phyloP scores from a whole-genome alignment of 1,140 invertebrate species.

The Platyura marginata region DNA sequence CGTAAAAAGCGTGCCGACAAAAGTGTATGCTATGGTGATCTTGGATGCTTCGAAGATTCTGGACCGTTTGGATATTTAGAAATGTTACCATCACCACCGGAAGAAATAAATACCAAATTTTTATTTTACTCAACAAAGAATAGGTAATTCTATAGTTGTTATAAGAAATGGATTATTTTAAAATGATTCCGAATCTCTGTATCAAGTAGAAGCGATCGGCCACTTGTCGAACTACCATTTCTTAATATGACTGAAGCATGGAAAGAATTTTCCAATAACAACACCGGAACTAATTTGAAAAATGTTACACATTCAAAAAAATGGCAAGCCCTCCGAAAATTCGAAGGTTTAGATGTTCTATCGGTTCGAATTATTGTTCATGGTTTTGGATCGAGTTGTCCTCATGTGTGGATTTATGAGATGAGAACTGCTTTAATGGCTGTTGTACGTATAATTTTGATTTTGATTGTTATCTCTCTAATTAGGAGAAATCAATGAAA shows the following conservation, averaged over 20 bases:
- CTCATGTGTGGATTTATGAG: constrained; percentile 80
- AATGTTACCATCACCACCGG: constrained; percentile 70
- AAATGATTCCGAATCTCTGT: background rate
- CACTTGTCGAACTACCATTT: constrained; percentile 43
- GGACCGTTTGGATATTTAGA: constrained; percentile 83
- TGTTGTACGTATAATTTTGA: constrained; percentile 40
- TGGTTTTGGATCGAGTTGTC: constrained; percentile 81
- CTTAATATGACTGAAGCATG: constrained; percentile 42
- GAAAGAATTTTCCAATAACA: constrained; percentile 37
- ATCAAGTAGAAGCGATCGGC: constrained; percentile 32
- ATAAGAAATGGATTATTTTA: background rate
- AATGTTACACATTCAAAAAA: background rate
- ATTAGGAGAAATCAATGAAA: background rate
- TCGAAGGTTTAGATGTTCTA: constrained; percentile 21
- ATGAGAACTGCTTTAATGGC: constrained; percentile 79
- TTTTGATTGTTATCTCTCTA: background rate
- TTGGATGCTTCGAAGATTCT: constrained; percentile 87
- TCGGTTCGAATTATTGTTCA: constrained; percentile 84
- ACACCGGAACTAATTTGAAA: constrained; percentile 4
- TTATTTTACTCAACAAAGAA: constrained; percentile 41
- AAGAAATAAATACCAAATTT: constrained; percentile 71
- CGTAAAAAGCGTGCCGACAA: constrained; percentile 43
- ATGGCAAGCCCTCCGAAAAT: constrained; percentile 11
- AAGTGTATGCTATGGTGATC: constrained; percentile 71
- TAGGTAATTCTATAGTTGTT: constrained; percentile 23